Conservation (phyloP, 1,140 invertebrate genomes). For the Diprion similis region DNA sequence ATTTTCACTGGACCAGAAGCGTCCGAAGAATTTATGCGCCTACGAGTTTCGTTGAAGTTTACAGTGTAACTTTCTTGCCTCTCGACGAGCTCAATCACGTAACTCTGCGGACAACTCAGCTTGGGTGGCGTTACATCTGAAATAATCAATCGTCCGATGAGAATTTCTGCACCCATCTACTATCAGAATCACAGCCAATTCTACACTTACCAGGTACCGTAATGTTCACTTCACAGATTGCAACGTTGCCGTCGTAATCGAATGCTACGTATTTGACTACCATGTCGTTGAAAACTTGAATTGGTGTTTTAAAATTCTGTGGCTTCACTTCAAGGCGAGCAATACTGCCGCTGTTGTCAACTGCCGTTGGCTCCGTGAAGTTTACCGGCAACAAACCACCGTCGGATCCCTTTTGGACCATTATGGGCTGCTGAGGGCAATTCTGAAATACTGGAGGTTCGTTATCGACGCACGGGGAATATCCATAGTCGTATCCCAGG, state of each 20-base stretch:
- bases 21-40: constrained; percentile 86
- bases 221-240: constrained; percentile 95
- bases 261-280: constrained; percentile 95
- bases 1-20: constrained; percentile 87
- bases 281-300: constrained; percentile 88
- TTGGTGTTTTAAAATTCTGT: constrained; percentile 87
- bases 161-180: constrained; percentile 10
- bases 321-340: constrained; percentile 91
- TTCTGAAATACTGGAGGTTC: constrained; percentile 96
- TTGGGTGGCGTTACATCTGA: constrained; percentile 91
- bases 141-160: constrained; percentile 27
- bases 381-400: constrained; percentile 88
- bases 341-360: constrained; percentile 94
- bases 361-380: constrained; percentile 90
- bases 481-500: constrained; percentile 92
- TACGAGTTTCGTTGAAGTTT: constrained; percentile 91
- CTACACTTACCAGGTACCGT: constrained; percentile 75
- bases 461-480: constrained; percentile 94
- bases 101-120: constrained; percentile 93
- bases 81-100: constrained; percentile 91
- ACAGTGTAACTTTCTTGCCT: constrained; percentile 89
- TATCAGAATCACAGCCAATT: constrained; percentile 2
- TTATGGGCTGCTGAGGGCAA: constrained; percentile 90
- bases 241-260: constrained; percentile 96
- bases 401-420: constrained; percentile 86